Conservation (phyloP, 2,888 invertebrate species). For the Periphyllus acericola region DNA sequence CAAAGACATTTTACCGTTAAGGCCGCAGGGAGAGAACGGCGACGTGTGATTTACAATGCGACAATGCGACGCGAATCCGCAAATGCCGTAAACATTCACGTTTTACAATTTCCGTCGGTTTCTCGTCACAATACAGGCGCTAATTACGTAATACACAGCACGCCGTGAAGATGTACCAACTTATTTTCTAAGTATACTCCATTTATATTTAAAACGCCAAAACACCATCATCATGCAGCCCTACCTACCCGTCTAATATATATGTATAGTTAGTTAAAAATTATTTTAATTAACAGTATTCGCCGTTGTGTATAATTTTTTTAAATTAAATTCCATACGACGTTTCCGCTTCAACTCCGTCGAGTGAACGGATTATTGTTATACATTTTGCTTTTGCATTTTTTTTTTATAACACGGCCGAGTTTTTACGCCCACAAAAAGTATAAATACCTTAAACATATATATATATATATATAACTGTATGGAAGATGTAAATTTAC, state of each 20-base stretch:
- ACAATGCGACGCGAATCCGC: background rate
- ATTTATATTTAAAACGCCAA: conserved; percentile 2
- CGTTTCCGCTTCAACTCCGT: background rate
- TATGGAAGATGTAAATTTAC: background rate
- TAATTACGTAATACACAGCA: background rate
- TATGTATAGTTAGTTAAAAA: conserved; percentile 23
- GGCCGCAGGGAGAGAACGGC: too few species aligned
- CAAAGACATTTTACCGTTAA: too few species aligned
- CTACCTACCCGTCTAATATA: background rate
- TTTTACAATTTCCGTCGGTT: background rate
- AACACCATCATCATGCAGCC: background rate
- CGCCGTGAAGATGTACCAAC: background rate
- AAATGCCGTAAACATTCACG: background rate
- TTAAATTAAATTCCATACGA: conserved; percentile 38
- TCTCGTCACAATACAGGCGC: background rate
- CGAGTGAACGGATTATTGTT: background rate
- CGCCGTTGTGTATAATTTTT: conserved; percentile 8
- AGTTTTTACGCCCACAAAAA: background rate
- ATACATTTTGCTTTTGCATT: background rate
- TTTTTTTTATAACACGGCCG: background rate
- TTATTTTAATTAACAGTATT: conserved; percentile 28
- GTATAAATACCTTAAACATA: background rate
- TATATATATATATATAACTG: too few species aligned
- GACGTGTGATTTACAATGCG: too few species aligned
- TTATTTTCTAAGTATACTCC: conserved; percentile 5